Evolutionary conservation across 2,797 vertebrate species (phyloP), one percentile per base, ranked within the genome.

Genomic region (Euphonia xanthogaster): DNA sequence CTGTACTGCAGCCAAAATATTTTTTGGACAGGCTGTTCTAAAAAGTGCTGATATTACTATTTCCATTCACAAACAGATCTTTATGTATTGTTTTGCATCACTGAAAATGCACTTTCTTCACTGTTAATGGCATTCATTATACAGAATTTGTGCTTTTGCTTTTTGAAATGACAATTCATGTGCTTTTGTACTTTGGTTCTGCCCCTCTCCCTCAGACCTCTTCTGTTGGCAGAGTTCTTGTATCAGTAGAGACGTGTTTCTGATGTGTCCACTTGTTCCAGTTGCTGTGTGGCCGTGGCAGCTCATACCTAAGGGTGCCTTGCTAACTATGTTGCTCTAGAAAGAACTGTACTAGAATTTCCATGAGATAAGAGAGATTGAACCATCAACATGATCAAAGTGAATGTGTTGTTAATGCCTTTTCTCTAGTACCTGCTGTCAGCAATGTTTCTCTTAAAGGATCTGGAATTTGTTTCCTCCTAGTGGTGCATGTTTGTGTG

Each of bases 261-360:
- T 82, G 55, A 60, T 51, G 51, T 28, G 27, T 68, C 40, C 4
- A 2, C 6, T 50, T 77, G 62, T 48, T 63, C 12, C 61, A 55
- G 23, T 74, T 75, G 62, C 70, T 81, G 31, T 72, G 70, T 90
- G 63, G 37, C 62, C 8, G 0, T 48, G 48, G 68, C 53, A 87
- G 50, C 84, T 94, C 60, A 40, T 77, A 63, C 48, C 53, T 73
- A 76, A 85, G 55, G 71, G 77, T 94, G 77, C 93, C 86, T 89
- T 87, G 71, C 30, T 89, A 60, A 61, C 44, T 68, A 0, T 66
- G 10, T 66, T 82, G 20, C 31, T 79, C 48, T 73, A 9, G 33
- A 70, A 63, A 73, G 10, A 67, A 37, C 31, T 86, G 74, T 79
- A 61, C n/a, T 12, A 17, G 45, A 76, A 67, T 82, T 82, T 79